phyloP scores from a whole-genome alignment of 2,113 vertebrate genomes.

The Morone saxatilis region DNA sequence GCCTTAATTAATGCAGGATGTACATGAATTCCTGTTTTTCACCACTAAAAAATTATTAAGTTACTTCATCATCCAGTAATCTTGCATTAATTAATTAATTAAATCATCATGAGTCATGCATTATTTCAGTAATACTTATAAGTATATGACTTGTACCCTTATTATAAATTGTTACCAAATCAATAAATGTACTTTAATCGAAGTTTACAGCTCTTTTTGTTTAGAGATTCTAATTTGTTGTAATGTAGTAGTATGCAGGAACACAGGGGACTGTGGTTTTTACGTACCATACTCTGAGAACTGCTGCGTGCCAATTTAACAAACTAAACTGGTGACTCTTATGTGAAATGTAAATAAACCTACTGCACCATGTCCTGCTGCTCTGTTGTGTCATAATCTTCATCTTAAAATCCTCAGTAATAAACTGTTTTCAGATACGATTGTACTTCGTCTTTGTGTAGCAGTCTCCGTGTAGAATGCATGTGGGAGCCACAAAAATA shows the following conservation, averaged over 20 bases:
- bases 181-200: conserved; percentile 20
- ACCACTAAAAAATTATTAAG: too few relatives aligned
- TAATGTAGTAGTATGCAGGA: conserved; percentile 14
- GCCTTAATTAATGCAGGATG: too few relatives aligned
- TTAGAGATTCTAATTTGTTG: conserved; percentile 17
- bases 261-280: conserved; percentile 18
- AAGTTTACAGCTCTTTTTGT: conserved; percentile 37
- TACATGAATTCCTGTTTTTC: too few relatives aligned
- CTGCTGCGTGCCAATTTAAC: conserved; percentile 9
- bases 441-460: not conserved
- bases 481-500: not conserved
- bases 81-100: too few relatives aligned
- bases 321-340: conserved; percentile 50
- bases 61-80: too few relatives aligned
- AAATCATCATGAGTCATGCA: too few relatives aligned
- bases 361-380: conserved; percentile 40
- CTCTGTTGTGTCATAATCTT: conserved; percentile 36
- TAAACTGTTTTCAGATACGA: conserved; percentile 57
- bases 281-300: conserved; percentile 2
- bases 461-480: not conserved
- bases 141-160: too few relatives aligned
- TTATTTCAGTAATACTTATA: too few relatives aligned
- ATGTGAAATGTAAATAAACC: conserved; percentile 18
- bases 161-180: too few relatives aligned
- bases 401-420: conserved; percentile 38